phyloP scores from a whole-genome alignment of 2,113 vertebrate genomes.

The Heliornis fulica region DNA sequence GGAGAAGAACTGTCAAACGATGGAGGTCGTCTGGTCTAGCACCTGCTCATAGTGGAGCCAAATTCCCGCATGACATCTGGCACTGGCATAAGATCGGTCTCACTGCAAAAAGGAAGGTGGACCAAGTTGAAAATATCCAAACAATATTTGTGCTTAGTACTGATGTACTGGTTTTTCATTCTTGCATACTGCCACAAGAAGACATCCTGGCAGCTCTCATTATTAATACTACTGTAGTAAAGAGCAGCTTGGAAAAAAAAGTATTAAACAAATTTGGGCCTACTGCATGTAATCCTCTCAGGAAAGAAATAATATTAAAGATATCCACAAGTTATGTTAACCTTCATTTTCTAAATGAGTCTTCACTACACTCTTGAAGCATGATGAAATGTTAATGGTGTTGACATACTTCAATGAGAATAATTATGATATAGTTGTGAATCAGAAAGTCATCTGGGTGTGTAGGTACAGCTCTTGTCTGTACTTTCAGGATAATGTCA shows the following conservation, averaged over 20 bases:
- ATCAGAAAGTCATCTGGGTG: not conserved
- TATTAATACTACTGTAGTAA: not conserved
- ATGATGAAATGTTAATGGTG: slow-evolving; percentile 35
- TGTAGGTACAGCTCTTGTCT: not conserved
- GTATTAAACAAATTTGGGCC: not conserved
- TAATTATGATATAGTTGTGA: not conserved
- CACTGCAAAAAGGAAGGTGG: not conserved
- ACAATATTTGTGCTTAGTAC: not conserved
- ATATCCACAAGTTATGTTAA: not conserved
- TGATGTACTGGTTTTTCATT: not conserved
- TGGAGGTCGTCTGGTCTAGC: not conserved
- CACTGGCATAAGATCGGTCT: not conserved
- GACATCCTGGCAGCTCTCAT: not conserved
- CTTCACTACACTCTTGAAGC: not conserved
- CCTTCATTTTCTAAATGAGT: not conserved
- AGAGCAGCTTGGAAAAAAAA: not conserved
- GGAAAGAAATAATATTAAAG: not conserved
- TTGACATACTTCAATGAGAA: not conserved
- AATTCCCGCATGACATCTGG: not conserved
- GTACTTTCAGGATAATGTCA: not conserved
- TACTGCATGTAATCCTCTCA: not conserved
- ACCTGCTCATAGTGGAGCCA: not conserved
- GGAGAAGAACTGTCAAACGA: not conserved
- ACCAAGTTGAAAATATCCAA: not conserved
- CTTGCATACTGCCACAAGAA: not conserved